Conservation (phyloP, 2,113 vertebrate species). For the Gadus chalcogrammus region DNA sequence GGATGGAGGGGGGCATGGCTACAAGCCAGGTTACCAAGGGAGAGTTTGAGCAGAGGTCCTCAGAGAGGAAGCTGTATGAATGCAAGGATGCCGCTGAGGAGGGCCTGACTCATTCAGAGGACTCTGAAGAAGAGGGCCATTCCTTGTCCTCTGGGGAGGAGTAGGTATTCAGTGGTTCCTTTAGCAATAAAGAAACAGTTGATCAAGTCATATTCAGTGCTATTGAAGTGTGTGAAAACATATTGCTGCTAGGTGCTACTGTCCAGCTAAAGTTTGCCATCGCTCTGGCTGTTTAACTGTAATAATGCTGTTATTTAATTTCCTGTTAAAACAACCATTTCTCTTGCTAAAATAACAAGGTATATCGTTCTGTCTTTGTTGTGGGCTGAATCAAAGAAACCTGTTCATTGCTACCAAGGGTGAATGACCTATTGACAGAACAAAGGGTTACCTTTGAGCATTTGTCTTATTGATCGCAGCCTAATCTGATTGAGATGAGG, state of each 20-base stretch:
- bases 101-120: constrained; percentile 55
- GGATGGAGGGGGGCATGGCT: constrained; percentile 18
- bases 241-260: not conserved
- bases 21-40: constrained; percentile 12
- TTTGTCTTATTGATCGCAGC: constrained; percentile 41
- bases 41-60: constrained; percentile 23
- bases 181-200: not conserved
- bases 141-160: constrained; percentile 72
- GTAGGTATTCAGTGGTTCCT: constrained; percentile 5
- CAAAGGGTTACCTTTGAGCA: constrained; percentile 42
- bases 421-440: constrained; percentile 24
- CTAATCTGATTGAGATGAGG: constrained; percentile 41
- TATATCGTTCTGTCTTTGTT: not conserved
- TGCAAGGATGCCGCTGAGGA: constrained; percentile 31
- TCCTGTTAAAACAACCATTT: not conserved
- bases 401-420: constrained; percentile 18
- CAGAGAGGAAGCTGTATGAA: constrained; percentile 35
- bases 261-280: constrained; percentile 48
- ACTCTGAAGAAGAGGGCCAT: constrained; percentile 63
- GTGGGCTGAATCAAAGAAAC: not conserved
- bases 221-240: not conserved
- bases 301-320: too few species aligned
- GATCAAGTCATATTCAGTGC: not conserved
- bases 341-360: not conserved
- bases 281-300: constrained; percentile 10